A percentile compares a stretch with the other conserved stretches of the same genome.
Evolutionary conservation across 2,888 invertebrate species (phyloP).

Genomic region (Heliconius ismenius): DNA sequence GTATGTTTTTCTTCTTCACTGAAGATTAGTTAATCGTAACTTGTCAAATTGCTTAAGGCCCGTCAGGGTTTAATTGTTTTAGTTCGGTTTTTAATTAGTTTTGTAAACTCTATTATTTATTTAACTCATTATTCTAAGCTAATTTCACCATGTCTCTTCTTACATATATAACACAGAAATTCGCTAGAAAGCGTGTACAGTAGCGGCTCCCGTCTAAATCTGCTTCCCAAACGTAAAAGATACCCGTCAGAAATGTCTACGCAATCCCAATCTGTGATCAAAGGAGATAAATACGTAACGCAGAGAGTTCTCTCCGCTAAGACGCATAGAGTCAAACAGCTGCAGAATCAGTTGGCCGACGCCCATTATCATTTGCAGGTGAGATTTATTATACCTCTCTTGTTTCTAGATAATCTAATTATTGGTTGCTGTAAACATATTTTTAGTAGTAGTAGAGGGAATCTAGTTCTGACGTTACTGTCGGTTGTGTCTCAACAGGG

Average conservation of each 20-base stretch:
- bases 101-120: neutral
- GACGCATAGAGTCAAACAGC: constrained; percentile 86
- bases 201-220: constrained; percentile 70
- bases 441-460: too few species aligned
- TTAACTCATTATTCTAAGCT: too few species aligned
- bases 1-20: too few species aligned
- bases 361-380: constrained; percentile 90
- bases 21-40: neutral
- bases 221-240: constrained; percentile 69
- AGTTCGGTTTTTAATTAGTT: too few species aligned
- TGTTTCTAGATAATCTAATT: neutral
- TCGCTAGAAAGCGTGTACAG: constrained; percentile 76
- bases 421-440: neutral
- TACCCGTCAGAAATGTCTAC: constrained; percentile 64
- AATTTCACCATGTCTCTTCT: too few species aligned
- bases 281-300: constrained; percentile 66
- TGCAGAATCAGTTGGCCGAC: constrained; percentile 90
- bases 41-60: too few species aligned
- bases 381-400: neutral
- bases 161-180: constrained; percentile 53
- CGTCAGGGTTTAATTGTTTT: neutral
- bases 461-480: too few species aligned
- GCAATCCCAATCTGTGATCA: constrained; percentile 55
- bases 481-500: too few species aligned
- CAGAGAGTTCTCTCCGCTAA: constrained; percentile 89